Percentiles rank a stretch among this genome's conserved stretches.
Conservation (phyloP, 2,797 vertebrate genomes). For the Propithecus perrieri region DNA sequence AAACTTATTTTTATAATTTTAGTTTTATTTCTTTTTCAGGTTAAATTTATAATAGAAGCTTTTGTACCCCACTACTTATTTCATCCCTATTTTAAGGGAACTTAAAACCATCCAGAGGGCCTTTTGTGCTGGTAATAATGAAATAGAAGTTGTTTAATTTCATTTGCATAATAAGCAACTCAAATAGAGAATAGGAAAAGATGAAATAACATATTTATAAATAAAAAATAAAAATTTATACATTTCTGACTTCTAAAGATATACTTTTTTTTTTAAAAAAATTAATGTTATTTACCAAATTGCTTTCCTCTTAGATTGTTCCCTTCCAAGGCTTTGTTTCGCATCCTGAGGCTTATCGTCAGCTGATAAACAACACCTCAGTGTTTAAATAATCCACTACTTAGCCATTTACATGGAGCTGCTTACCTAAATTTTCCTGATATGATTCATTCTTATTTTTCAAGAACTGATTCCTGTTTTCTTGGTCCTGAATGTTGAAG, state of each 20-base stretch:
- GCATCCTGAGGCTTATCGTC: not conserved
- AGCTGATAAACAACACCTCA: not conserved
- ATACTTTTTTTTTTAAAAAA: not conserved
- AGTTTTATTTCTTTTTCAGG: slow-evolving; percentile 32
- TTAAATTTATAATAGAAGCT: not conserved
- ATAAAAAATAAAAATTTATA: not conserved
- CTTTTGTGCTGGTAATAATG: not conserved
- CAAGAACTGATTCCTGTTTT: not conserved
- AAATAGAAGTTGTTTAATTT: slow-evolving; percentile 25
- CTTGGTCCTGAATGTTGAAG: not conserved
- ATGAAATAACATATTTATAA: not conserved
- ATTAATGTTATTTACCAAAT: not conserved
- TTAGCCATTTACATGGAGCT: not conserved
- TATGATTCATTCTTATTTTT: slow-evolving; percentile 23
- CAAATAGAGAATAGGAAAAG: not conserved
- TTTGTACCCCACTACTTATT: not conserved
- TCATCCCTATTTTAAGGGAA: not conserved
- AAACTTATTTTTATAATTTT: slow-evolving; percentile 28
- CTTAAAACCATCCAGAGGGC: not conserved
- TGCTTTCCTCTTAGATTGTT: not conserved
- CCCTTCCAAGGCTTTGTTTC: not conserved
- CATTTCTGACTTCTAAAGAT: not conserved
- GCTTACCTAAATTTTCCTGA: not conserved
- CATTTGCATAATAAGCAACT: slow-evolving; percentile 32
- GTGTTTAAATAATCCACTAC: not conserved